Conservation (phyloP, 1,140 invertebrate species). For the Camponotus vicinus region DNA sequence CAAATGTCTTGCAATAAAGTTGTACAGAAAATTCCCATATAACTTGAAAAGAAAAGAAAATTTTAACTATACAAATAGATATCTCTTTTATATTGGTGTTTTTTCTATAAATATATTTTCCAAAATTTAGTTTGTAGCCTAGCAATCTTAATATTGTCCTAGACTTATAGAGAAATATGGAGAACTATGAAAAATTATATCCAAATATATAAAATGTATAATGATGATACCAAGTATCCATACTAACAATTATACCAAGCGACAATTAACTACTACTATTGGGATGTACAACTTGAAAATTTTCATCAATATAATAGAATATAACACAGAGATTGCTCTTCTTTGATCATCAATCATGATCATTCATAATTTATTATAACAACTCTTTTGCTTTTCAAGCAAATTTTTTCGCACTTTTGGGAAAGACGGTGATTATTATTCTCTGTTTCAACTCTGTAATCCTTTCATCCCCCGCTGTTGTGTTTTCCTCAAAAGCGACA, state of each 20-base stretch:
- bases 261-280: background rate
- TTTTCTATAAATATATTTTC: background rate
- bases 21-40: background rate
- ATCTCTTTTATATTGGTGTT: background rate
- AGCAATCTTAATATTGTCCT: too few species aligned
- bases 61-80: background rate
- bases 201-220: background rate
- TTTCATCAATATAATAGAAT: background rate
- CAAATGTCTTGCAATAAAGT: background rate
- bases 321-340: background rate
- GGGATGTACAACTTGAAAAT: background rate
- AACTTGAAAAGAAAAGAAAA: background rate
- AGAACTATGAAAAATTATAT: background rate
- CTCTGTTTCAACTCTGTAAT: slow-evolving; percentile 56
- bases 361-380: background rate
- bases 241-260: background rate
- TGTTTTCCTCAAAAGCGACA: slow-evolving; percentile 36
- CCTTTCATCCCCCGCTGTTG: slow-evolving; percentile 57
- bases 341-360: background rate
- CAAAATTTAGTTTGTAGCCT: background rate
- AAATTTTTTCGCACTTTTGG: background rate
- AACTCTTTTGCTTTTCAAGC: background rate
- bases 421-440: slow-evolving; percentile 2
- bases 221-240: too few species aligned
- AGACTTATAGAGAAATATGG: background rate